Percentiles rank a stretch among this genome's conserved stretches.
Evolutionary conservation across 1,140 invertebrate genomes (phyloP).

Genomic region (Drosophila carrolli): DNA sequence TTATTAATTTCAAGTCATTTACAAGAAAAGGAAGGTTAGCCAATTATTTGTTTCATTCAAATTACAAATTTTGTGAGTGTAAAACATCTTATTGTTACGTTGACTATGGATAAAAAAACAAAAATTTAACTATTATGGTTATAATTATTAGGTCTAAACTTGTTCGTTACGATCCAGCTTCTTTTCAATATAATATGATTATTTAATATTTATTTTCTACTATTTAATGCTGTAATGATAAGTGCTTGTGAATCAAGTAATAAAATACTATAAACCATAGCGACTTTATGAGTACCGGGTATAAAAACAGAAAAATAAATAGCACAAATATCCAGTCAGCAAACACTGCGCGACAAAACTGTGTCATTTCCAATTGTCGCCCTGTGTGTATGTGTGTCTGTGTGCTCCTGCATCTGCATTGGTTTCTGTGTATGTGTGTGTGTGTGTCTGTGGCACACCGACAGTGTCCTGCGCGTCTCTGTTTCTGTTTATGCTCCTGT

Average conservation of each 20-base stretch:
- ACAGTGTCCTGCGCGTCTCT: constrained; percentile 9
- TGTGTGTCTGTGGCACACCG: constrained; percentile 1
- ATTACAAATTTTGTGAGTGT: no score
- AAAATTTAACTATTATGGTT: no score
- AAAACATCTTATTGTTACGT: no score
- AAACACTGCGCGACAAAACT: constrained; percentile 63
- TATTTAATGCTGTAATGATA: neutral
- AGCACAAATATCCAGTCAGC: constrained; percentile 26
- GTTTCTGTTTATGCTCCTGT: constrained; percentile 1
- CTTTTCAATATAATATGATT: neutral
- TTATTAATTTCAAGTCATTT: no score
- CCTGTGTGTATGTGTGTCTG: constrained; percentile 3
- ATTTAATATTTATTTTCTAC: neutral
- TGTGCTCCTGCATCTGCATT: neutral
- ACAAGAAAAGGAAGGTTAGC: no score
- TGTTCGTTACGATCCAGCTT: no score
- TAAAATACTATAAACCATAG: no score
- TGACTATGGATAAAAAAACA: no score
- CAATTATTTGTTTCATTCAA: no score
- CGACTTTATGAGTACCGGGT: neutral
- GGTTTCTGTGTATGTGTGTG: no score
- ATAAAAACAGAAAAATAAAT: constrained; percentile 36
- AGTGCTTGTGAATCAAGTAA: neutral
- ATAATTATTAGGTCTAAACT: no score
- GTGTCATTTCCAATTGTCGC: constrained; percentile 58